Evolutionary conservation across 2,113 vertebrate genomes (phyloP).

Genomic region (Podarcis cretensis): DNA sequence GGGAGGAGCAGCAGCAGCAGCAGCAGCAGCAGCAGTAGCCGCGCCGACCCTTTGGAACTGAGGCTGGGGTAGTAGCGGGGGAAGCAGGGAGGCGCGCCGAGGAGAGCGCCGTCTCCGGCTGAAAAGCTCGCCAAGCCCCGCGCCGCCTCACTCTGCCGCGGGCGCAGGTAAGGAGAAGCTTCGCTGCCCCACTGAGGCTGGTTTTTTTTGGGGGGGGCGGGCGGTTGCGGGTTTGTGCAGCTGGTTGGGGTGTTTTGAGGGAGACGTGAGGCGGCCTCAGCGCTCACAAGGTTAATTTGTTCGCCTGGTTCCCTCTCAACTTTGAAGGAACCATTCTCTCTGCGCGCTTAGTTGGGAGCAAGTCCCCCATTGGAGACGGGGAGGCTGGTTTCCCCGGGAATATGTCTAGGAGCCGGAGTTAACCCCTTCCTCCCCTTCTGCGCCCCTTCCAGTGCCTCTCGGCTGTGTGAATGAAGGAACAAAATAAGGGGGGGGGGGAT

Average conservation of each 20-base stretch:
- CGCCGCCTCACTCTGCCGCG: not conserved
- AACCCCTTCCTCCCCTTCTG: not conserved
- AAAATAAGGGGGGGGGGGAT: not conserved
- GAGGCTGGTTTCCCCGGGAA: not conserved
- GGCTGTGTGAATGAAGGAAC: not conserved
- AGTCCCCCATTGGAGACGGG: not conserved
- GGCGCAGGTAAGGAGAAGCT: not conserved
- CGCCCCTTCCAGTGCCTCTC: no score
- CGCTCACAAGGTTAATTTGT: not conserved
- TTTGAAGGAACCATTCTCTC: not conserved
- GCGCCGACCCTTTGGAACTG: conserved; percentile 34
- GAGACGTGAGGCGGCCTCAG: no score
- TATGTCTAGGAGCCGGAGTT: not conserved
- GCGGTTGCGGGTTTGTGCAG: no score
- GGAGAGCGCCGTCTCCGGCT: not conserved
- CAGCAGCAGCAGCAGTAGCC: not conserved
- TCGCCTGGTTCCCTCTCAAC: not conserved
- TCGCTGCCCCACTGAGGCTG: no score
- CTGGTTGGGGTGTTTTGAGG: not conserved
- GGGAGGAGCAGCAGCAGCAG: no score
- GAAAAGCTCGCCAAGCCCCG: not conserved
- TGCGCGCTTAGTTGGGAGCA: not conserved
- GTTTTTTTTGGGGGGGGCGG: no score
- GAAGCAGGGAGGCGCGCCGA: no score
- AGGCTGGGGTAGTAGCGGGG: not conserved